Evolutionary conservation across 2,888 invertebrate genomes (phyloP), one percentile per base, ranked within the genome.

Genomic region (Patella pellucida): DNA sequence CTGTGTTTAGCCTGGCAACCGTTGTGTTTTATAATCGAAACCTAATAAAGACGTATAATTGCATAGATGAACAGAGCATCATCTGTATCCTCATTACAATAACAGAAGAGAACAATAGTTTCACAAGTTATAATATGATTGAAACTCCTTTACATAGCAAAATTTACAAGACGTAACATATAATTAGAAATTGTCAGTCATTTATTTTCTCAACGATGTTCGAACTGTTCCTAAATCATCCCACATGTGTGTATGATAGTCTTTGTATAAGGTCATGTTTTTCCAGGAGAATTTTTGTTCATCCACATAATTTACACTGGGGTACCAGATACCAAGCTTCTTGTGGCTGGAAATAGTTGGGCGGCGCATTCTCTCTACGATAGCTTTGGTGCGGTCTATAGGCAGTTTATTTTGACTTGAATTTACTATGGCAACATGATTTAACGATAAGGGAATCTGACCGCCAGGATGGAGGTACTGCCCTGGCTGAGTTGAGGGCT

Each of bases 221-320:
- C 62, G 19, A 9, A 62, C 62, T 23, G 19, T 62, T 62, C 62
- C 62, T 11, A 19, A 23, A 62, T 62, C 62, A 19, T 19, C 23
- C 62, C 62, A 62, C 62, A 62, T 62, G 62, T 62, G 62, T 11
- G 19, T 62, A 62, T 62, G 62, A 9, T 62, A 62, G 62, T 62
- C 62, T 14, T 62, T 62, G 23, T 62, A 62, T 12, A 62, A 23
- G 3, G 62, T 19, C 62, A 62, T 62, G 19, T 62, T 62, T 14
- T 62, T 62, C 62, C 62, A 62, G 2, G 62, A 23, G 14, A 62
- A 62, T 12, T 62, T 62, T 23, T 62, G 62, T 62, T 62, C 62
- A 62, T 62, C 62, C 19, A 62, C 14, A 14, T 62, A 62, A 14
- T 14, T 62, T n/a, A 23, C 11, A 23, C 19, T 11, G 11, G 19